A percentile compares a stretch with the other conserved stretches of the same genome.
phyloP scores from a whole-genome alignment of 2,888 invertebrate genomes.

The Oscheius onirici region DNA sequence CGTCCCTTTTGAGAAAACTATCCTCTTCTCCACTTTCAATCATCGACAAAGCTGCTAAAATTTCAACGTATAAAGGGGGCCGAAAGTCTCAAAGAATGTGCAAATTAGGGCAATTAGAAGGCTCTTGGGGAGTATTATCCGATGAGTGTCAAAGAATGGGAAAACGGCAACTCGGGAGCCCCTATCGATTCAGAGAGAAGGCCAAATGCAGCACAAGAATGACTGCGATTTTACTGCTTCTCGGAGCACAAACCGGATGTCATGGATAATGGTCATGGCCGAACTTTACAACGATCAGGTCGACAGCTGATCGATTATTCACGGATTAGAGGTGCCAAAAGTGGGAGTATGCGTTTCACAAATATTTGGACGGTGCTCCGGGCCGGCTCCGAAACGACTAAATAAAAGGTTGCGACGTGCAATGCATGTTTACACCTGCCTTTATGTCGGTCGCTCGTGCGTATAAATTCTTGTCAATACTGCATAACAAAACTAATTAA shows the following conservation, averaged over 20 bases:
- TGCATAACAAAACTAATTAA: slow-evolving; percentile 7
- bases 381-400: slow-evolving; percentile 22
- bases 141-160: slow-evolving; percentile 29
- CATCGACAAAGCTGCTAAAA: slow-evolving; percentile 2
- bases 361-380: slow-evolving; percentile 27
- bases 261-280: neutral
- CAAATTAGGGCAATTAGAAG: slow-evolving; percentile 18
- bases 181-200: slow-evolving; percentile 29
- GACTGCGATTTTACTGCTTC: slow-evolving; percentile 24
- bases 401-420: slow-evolving; percentile 25
- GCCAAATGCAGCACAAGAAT: slow-evolving; percentile 1
- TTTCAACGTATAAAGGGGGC: neutral
- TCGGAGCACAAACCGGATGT: slow-evolving; percentile 12
- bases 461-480: neutral
- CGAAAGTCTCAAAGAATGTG: neutral
- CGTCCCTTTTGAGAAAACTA: slow-evolving; percentile 10
- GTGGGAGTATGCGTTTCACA: slow-evolving; percentile 21
- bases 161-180: slow-evolving; percentile 24
- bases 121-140: slow-evolving; percentile 4
- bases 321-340: slow-evolving; percentile 5
- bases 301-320: slow-evolving; percentile 8
- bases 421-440: slow-evolving; percentile 15
- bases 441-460: neutral
- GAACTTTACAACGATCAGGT: slow-evolving; percentile 7
- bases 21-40: slow-evolving; percentile 12